Conservation (phyloP, 2,888 invertebrate genomes). For the Oscheius sp. region DNA sequence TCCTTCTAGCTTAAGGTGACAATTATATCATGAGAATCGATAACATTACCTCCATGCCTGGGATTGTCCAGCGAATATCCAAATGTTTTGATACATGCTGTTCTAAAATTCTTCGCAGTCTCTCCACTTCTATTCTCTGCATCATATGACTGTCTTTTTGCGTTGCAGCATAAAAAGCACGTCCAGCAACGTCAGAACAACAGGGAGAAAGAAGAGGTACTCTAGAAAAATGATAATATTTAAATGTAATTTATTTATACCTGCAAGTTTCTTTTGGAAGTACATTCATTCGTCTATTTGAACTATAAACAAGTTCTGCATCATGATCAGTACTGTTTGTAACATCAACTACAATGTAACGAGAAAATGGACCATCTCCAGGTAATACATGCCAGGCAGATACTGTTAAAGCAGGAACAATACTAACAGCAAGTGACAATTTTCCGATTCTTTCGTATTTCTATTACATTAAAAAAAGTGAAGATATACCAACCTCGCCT, state of each 20-base stretch:
- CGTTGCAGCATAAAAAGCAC: slow-evolving; percentile 61
- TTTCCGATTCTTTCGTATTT: slow-evolving; percentile 55
- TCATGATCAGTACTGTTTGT: slow-evolving; percentile 66
- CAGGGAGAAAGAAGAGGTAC: slow-evolving; percentile 70
- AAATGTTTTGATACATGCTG: slow-evolving; percentile 64
- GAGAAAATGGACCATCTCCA: slow-evolving; percentile 56
- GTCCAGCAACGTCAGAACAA: slow-evolving; percentile 62
- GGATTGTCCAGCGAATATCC: slow-evolving; percentile 66
- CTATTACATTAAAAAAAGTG: slow-evolving; percentile 26
- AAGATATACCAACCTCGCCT: slow-evolving; percentile 39
- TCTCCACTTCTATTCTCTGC: slow-evolving; percentile 64
- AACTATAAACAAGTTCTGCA: slow-evolving; percentile 64
- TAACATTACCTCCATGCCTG: slow-evolving; percentile 48
- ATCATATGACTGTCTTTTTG: slow-evolving; percentile 66
- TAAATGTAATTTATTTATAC: slow-evolving; percentile 27
- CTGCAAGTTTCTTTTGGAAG: slow-evolving; percentile 68
- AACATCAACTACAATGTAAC: slow-evolving; percentile 68
- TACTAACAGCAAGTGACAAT: slow-evolving; percentile 63
- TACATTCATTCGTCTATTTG: slow-evolving; percentile 57
- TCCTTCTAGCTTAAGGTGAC: slow-evolving; percentile 56
- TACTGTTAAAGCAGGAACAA: slow-evolving; percentile 69
- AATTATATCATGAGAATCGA: neutral
- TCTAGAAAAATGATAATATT: slow-evolving; percentile 37
- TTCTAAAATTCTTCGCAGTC: slow-evolving; percentile 60
- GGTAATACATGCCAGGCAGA: slow-evolving; percentile 68